Percentiles rank a stretch among this genome's conserved stretches.
phyloP scores from a whole-genome alignment of 1,140 invertebrate genomes.

The Rhagoletis zephyria region DNA sequence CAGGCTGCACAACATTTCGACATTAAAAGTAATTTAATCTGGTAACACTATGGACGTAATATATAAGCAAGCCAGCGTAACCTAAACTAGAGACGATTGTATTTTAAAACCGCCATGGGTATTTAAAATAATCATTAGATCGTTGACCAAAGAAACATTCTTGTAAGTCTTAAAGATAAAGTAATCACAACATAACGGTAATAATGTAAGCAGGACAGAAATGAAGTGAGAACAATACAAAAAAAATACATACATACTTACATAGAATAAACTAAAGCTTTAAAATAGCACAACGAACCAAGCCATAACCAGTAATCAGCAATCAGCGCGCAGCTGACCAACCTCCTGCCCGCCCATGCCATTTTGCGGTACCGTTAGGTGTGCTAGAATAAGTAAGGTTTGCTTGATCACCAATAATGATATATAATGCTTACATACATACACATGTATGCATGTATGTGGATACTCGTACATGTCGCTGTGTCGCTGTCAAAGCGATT shows the following conservation, averaged over 20 bases:
- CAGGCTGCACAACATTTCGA: too few relatives aligned
- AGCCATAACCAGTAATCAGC: constrained; percentile 3
- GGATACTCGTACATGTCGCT: background rate
- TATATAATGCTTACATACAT: too few relatives aligned
- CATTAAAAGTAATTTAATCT: too few relatives aligned
- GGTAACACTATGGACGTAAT: too few relatives aligned
- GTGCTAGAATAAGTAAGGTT: background rate
- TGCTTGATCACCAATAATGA: background rate
- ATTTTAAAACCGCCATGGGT: too few relatives aligned
- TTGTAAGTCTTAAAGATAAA: background rate
- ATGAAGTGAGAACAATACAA: background rate
- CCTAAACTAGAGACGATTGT: too few relatives aligned
- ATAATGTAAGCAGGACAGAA: background rate
- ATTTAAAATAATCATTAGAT: too few relatives aligned
- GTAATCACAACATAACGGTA: background rate
- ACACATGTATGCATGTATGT: too few relatives aligned
- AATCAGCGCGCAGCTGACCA: background rate
- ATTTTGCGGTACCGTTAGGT: constrained; percentile 6
- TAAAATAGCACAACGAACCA: constrained; percentile 4
- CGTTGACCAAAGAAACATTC: too few relatives aligned
- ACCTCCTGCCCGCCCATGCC: constrained; percentile 3
- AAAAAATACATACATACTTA: background rate
- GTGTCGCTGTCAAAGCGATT: background rate
- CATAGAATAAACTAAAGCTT: too few relatives aligned
- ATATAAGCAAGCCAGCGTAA: too few relatives aligned